A percentile compares a stretch with the other conserved stretches of the same genome.
Evolutionary conservation across 2,888 invertebrate species (phyloP).

Genomic region (Pseudococcus longispinus): DNA sequence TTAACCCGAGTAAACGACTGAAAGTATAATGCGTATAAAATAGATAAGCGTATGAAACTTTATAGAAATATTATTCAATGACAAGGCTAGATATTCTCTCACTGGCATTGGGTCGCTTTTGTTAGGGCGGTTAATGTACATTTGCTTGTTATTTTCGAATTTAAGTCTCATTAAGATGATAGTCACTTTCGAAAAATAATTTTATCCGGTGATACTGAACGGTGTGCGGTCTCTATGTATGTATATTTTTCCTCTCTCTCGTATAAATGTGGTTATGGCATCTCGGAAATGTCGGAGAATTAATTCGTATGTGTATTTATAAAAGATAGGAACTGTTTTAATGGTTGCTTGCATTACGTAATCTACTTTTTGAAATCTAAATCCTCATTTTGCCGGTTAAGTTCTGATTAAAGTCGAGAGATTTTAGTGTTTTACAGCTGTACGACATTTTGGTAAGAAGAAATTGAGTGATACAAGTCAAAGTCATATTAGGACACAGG

Average conservation of each 20-base stretch:
- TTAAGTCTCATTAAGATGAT: not conserved
- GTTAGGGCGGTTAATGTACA: not conserved
- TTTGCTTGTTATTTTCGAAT: not conserved
- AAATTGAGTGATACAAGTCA: too few relatives aligned
- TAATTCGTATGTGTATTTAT: not conserved
- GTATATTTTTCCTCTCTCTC: not conserved
- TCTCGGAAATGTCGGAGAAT: not conserved
- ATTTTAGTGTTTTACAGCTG: too few relatives aligned
- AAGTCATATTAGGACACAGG: too few relatives aligned
- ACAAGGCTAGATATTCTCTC: not conserved
- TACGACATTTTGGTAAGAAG: too few relatives aligned
- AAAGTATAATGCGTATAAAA: not conserved
- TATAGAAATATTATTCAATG: not conserved
- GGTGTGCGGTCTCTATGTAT: not conserved
- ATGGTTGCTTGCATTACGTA: not conserved
- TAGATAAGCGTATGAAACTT: not conserved
- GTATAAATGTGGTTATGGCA: not conserved
- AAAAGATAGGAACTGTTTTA: not conserved
- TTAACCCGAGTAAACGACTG: not conserved
- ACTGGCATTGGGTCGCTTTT: not conserved
- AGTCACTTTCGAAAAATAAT: not conserved
- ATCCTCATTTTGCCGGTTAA: not conserved
- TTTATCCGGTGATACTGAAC: not conserved
- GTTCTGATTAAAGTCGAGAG: not conserved
- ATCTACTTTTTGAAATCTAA: not conserved